Evolutionary conservation across 1,140 invertebrate species (phyloP), one percentile per base, ranked within the genome.

Genomic region (Caenorhabditis elegans): DNA sequence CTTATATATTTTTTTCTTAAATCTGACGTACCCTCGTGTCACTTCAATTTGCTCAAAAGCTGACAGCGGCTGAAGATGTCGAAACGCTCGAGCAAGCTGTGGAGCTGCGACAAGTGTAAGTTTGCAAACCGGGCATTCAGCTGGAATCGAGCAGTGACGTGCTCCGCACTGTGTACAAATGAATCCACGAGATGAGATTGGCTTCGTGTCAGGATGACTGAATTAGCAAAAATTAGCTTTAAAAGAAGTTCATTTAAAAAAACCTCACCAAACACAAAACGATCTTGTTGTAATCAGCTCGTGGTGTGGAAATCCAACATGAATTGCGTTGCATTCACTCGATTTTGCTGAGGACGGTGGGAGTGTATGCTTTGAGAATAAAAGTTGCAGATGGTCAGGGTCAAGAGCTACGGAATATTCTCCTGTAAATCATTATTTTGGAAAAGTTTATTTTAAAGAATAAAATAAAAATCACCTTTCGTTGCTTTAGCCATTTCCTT

Each of bases 111-210:
- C 96, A n/a, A 99, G 91, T 3, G 96, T 98, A 28, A 99, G 91
- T 13, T 95, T 95, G 91, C 97, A 99, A 15, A 94, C 94, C 89
- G 94, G 93, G 90, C 97, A 99, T 91, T 98, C 97, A 0, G 96
- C 95, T 0, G 97, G 97, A 83, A 98, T 92, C 90, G 98, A 96
- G 91, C 97, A 99, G 90, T 98, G 98, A 91, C 98, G 97, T 90
- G 95, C 95, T 82, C 93, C 93, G 91, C 97, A 99, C 89, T 98
- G 96, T 26, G 96, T 96, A 90, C 96, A 99, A 87, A 96, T 94
- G 89, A 97, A 98, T 2, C 96, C 96, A 17, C 83, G 86, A 26
- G 76, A 53, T 17, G 82, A 48, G 8, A 86, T 76, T 10, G 82
- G 80, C 13, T 76, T 43, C 3, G 83, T 43, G 84, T 95, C 95